phyloP scores from a whole-genome alignment of 2,888 invertebrate genomes.

The Acanthosepion pharaonis region DNA sequence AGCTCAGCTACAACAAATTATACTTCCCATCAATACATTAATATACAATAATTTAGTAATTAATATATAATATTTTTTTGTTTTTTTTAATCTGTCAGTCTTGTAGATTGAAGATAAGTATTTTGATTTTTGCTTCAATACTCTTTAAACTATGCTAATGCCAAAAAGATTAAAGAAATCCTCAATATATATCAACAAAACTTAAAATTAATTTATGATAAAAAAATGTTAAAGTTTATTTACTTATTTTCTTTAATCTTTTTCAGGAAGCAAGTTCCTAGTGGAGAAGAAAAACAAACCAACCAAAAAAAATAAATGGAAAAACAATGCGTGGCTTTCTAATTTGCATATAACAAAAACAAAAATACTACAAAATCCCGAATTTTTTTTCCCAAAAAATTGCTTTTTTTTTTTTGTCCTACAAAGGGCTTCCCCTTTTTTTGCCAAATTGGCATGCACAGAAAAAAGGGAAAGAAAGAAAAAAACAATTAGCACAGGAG shows the following conservation, averaged over 20 bases:
- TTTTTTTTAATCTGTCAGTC: too few relatives aligned
- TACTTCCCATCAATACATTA: too few relatives aligned
- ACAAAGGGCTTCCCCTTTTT: neutral
- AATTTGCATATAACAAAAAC: constrained; percentile 16
- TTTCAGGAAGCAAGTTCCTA: constrained; percentile 12
- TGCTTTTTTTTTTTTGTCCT: neutral
- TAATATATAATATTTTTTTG: too few relatives aligned
- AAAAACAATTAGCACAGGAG: neutral
- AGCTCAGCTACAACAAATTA: too few relatives aligned
- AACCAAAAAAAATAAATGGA: constrained; percentile 17
- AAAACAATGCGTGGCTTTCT: constrained; percentile 33
- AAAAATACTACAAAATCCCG: neutral
- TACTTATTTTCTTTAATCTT: neutral
- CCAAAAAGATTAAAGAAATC: too few relatives aligned
- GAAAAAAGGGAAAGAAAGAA: neutral
- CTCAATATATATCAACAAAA: too few relatives aligned
- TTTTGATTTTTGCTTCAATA: too few relatives aligned
- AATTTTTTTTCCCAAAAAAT: neutral
- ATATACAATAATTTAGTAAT: too few relatives aligned
- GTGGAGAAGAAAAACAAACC: neutral
- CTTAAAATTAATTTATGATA: too few relatives aligned
- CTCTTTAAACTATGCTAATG: too few relatives aligned
- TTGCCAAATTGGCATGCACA: neutral
- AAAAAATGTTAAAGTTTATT: neutral
- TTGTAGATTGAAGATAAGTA: too few relatives aligned